Base-by-base conservation (phyloP, 2,888 invertebrate genomes). In the Spilosoma lubricipeda region DNA sequence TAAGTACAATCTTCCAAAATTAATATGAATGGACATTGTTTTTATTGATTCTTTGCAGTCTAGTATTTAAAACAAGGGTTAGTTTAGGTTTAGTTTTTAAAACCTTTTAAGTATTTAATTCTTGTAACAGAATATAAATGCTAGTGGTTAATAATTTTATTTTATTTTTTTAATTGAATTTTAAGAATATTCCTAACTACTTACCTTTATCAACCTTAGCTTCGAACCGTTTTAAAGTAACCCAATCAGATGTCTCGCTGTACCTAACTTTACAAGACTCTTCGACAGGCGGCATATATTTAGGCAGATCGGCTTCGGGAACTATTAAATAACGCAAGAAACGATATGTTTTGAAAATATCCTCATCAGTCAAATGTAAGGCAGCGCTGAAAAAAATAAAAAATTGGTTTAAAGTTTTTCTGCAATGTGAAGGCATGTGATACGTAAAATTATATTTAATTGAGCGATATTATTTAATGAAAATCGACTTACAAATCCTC, bases 231-330 rank as follows among this genome's bases (percentile, higher is more conserved):
- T 77, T 78, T 48, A 71, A 85, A 33, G 85, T 81, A 23, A 65
- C 30, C 88, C 88, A 88, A 18, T 72, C 77, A 9, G 74, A 77
- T 3, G 72, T 76, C 11, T 86, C 81, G 13, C 74, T 73, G n/a
- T 89, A 72, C 74, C 83, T 90, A n/a, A 96, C 86, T 87, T 94
- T 91, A 89, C 97, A 97, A 0, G 97, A 97, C 79, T 94, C 87
- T 75, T 93, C 91, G 56, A 95, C 70, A 42, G 91, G 86, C 3
- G 97, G 97, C 78, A 97, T 85, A 87, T 96, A 97, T 42, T 91
- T 85, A 1, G 78, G 77, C 7, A 93, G 76, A 39, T 95, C 89
- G 1, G 91, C 87, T n/a, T 91, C 87, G 23, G 90, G 79, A 42
- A 97, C 82, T 48, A 92, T 77, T 42, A 87, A 87, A 78, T 90